These are phyloP conservation scores for Zaprionus gabonicus DNA, from an alignment of 1,140 invertebrate species.

Conservation along the genomic window DNA sequence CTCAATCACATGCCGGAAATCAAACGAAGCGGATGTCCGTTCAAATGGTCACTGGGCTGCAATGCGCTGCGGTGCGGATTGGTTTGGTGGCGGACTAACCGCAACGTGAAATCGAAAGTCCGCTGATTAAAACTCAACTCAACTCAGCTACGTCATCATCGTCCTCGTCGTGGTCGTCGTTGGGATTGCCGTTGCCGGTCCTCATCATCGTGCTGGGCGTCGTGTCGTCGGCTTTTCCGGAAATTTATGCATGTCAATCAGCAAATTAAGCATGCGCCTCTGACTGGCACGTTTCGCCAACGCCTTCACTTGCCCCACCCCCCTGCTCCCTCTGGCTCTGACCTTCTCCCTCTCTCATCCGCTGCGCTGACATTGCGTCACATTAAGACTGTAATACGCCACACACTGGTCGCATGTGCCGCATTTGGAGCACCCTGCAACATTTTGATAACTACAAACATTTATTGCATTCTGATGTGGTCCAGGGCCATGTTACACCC, in stretches of 20 bases:
- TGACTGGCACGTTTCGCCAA: conserved; percentile 35
- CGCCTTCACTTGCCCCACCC: neutral
- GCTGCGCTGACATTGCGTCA: conserved; percentile 33
- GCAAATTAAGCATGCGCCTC: conserved; percentile 55
- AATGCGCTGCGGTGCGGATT: conserved; percentile 2
- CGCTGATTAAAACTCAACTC: conserved; percentile 74
- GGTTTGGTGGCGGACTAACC: conserved; percentile 48
- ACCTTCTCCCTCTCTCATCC: neutral
- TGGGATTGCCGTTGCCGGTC: neutral
- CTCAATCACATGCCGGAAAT: conserved; percentile 81
- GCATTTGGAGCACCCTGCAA: conserved; percentile 37
- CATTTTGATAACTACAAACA: conserved; percentile 63
- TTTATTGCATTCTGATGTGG: conserved; percentile 63
- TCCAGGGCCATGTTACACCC: neutral
- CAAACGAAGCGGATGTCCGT: conserved; percentile 77
- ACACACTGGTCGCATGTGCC: conserved; percentile 13
- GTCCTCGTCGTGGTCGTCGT: neutral
- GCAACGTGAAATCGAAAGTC: conserved; percentile 78
- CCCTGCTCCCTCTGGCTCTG: neutral
- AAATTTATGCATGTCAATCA: conserved; percentile 74
- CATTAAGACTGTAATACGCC: conserved; percentile 29
- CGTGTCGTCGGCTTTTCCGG: conserved; percentile 55
- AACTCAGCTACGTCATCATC: conserved; percentile 10
- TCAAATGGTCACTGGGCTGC: conserved; percentile 57
- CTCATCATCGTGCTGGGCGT: conserved; percentile 23